Evolutionary conservation across 35 echinoderm and acorn worm species (phyloP).

Genomic region (Patiria miniata): DNA sequence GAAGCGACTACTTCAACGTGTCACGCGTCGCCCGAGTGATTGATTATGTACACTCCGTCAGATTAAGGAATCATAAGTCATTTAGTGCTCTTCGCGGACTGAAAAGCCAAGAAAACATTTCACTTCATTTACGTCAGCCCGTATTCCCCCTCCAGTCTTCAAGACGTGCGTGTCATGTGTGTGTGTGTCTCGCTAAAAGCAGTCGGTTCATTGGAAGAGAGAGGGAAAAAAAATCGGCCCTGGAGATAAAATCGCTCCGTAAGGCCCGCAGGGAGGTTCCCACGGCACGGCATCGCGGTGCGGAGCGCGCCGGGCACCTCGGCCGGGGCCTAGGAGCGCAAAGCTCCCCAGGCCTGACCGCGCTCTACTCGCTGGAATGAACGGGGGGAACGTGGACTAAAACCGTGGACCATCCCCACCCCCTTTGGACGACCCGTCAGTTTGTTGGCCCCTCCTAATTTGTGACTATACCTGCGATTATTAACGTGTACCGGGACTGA

Average conservation of each 20-base stretch:
- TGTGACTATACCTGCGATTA: neutral
- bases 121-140: conserved; percentile 12
- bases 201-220: neutral
- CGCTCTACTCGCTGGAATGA: neutral
- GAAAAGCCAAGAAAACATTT: neutral
- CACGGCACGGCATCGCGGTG: neutral
- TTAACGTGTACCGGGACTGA: neutral
- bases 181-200: conserved; percentile 1
- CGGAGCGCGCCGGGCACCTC: neutral
- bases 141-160: conserved; percentile 9
- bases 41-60: conserved; percentile 14
- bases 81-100: neutral
- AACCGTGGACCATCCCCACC: conserved; percentile 3
- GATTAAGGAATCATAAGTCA: conserved; percentile 21
- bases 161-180: conserved; percentile 24
- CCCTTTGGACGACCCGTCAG: neutral
- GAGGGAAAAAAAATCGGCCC: neutral
- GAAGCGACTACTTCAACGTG: neutral
- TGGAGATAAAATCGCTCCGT: neutral
- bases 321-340: conserved; percentile 16
- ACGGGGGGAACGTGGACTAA: conserved; percentile 14
- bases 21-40: conserved; percentile 3
- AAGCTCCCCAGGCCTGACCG: conserved; percentile 9
- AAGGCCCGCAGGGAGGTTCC: conserved; percentile 12
- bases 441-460: neutral